Base-by-base conservation (phyloP, 2,888 invertebrate genomes). In the Cyrtodaria siliqua region DNA sequence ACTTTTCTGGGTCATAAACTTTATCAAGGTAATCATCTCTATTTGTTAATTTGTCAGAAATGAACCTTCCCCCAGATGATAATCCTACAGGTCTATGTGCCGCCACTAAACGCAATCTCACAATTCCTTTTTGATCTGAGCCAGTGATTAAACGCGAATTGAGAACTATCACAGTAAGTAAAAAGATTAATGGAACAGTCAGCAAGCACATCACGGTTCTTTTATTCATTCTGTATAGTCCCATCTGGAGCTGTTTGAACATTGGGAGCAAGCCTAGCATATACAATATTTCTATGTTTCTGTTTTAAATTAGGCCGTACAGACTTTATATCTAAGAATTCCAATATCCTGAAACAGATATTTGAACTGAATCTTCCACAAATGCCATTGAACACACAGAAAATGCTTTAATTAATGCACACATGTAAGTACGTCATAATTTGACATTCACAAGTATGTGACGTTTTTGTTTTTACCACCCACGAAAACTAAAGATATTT, bases 1-100 rank as follows among this genome's bases (percentile, higher is more conserved):
- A 70, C 26, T 70, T 67, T 16, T 77, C 70, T 9, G 64, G 23
- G 57, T 83, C 78, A 71, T 86, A 86, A 9, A 63, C 18, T 14
- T 59, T 38, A 40, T 81, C 81, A 12, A 68, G 24, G 2, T 73
- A 68, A 33, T 77, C 67, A 40, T 60, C 38, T 8, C 42, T 55
- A n/a, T 42, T 38, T 12, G 52, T 27, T 16, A 77, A 49, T 40
- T 68, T 62, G 18, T 50, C 52, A 27, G 77, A 66, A 9, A 49
- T 60, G 40, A 55, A 66, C 33, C 56, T 66, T 18, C 20, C 47
- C 16, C 47, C 12, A 12, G 33, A 33, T 8, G 33, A 33, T 12
- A 33, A 8, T 33, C 33, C 33, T 8, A 33, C 4, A 8, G 33
- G 56, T 14, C 26, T 18, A 53, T 64, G 59, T 23, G 64, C 64